Percentiles rank a stretch among this genome's conserved stretches.
Conservation (phyloP, 2,888 invertebrate genomes). For the Rhimphoctona megacephalus region DNA sequence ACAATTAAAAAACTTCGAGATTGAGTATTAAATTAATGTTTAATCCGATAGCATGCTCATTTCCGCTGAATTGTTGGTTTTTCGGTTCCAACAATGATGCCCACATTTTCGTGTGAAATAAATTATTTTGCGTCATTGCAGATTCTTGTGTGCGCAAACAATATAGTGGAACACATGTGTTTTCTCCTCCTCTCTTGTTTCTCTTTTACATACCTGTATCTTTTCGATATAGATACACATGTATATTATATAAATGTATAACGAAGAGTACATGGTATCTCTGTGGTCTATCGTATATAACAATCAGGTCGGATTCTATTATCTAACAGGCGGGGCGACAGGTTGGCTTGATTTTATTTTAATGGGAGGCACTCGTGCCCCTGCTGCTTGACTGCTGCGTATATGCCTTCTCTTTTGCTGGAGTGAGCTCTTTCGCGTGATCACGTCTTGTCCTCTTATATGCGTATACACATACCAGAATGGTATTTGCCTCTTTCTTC, state of each 20-base stretch:
- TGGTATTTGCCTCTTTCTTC: neutral
- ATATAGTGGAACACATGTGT: neutral
- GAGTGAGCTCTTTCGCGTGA: constrained; percentile 13
- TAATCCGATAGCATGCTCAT: no score
- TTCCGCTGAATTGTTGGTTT: no score
- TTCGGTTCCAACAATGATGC: neutral
- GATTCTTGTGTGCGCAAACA: neutral
- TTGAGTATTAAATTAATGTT: no score
- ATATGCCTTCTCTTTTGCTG: constrained; percentile 38
- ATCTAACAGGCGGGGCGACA: constrained; percentile 76
- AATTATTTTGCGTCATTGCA: neutral
- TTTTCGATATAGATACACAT: neutral
- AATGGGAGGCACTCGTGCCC: constrained; percentile 61
- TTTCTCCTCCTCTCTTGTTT: neutral
- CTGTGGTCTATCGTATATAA: constrained; percentile 73
- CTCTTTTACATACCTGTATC: neutral
- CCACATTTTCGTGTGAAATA: neutral
- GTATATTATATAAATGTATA: constrained; percentile 17
- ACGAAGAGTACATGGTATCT: constrained; percentile 69
- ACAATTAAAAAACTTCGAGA: no score
- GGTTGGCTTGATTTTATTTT: constrained; percentile 76
- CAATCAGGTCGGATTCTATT: constrained; percentile 77
- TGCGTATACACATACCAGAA: constrained; percentile 9
- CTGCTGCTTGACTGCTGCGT: constrained; percentile 30
- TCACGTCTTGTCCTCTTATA: neutral